phyloP scores from a whole-genome alignment of 2,888 invertebrate species.

The Lasioglossum figueresi region DNA sequence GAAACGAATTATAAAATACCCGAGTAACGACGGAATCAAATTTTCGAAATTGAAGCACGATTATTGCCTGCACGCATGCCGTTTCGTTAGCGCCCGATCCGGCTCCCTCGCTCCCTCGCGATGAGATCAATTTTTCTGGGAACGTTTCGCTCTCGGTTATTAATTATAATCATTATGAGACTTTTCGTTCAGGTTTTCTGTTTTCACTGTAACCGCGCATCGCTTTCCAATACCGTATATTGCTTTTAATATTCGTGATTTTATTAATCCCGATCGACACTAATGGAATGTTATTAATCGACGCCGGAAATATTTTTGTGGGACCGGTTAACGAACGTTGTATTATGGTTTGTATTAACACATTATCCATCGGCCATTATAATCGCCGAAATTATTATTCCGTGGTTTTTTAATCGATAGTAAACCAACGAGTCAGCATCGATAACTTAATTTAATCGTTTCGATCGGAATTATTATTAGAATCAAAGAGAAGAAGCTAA shows the following conservation, averaged over 20 bases:
- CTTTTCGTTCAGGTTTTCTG: not conserved
- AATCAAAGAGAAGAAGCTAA: too few relatives aligned
- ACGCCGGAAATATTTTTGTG: not conserved
- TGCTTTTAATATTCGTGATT: not conserved
- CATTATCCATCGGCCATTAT: not conserved
- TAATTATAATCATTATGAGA: not conserved
- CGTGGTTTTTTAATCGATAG: not conserved
- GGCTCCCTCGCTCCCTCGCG: not conserved
- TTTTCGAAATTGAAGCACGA: constrained; percentile 51
- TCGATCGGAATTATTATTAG: not conserved
- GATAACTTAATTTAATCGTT: too few relatives aligned
- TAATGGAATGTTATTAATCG: not conserved
- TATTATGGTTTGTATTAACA: not conserved
- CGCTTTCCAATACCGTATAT: not conserved
- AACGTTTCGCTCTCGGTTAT: not conserved
- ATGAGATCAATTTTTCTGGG: not conserved
- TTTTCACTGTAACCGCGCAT: not conserved
- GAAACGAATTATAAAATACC: constrained; percentile 52
- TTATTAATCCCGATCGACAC: not conserved
- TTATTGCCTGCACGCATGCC: constrained; percentile 1
- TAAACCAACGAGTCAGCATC: not conserved
- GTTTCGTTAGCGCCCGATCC: not conserved
- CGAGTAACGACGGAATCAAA: constrained; percentile 40
- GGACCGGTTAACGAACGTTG: not conserved
- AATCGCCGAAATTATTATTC: not conserved